These are phyloP conservation scores for Hippocampus kuda DNA, from an alignment of 2,797 vertebrate species.

Conservation along the genomic window DNA sequence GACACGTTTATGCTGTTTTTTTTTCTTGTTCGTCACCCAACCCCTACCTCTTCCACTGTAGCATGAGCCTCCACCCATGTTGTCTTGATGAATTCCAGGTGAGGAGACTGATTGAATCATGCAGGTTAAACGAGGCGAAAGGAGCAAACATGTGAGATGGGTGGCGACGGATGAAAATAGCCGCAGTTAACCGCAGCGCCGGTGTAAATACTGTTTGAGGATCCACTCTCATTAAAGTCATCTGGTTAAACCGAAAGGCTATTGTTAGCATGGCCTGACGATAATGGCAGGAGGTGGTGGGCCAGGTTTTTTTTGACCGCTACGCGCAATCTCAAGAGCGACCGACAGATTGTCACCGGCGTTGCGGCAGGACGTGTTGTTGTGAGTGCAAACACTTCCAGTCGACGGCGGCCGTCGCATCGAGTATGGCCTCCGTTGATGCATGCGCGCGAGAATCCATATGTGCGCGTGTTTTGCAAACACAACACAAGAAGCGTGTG, in stretches of 20 bases:
- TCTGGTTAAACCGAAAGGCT: constrained; percentile 15
- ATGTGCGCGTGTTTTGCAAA: constrained; percentile 41
- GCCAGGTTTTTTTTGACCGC: constrained; percentile 16
- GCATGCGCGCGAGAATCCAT: constrained; percentile 25
- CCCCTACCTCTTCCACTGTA: neutral
- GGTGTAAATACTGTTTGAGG: constrained; percentile 23
- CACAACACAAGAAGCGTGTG: constrained; percentile 43
- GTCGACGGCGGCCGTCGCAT: too few relatives aligned
- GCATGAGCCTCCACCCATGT: constrained; percentile 13
- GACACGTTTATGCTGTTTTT: neutral
- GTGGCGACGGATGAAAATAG: constrained; percentile 7
- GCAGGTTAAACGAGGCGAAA: constrained; percentile 16
- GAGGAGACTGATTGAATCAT: constrained; percentile 12
- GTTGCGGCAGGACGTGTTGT: constrained; percentile 30
- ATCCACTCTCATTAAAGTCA: constrained; percentile 15
- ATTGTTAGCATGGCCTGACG: constrained; percentile 12
- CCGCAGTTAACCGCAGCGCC: constrained; percentile 16
- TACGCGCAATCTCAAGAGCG: constrained; percentile 31
- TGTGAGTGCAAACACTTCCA: constrained; percentile 53
- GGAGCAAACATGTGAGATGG: neutral
- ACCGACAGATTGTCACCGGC: constrained; percentile 53
- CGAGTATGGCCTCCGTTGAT: constrained; percentile 26
- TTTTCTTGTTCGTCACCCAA: neutral
- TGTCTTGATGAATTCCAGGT: constrained; percentile 9
- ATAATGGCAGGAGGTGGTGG: constrained; percentile 9